Evolutionary conservation across 2,113 vertebrate genomes (phyloP).

Genomic region (Aegypius monachus): DNA sequence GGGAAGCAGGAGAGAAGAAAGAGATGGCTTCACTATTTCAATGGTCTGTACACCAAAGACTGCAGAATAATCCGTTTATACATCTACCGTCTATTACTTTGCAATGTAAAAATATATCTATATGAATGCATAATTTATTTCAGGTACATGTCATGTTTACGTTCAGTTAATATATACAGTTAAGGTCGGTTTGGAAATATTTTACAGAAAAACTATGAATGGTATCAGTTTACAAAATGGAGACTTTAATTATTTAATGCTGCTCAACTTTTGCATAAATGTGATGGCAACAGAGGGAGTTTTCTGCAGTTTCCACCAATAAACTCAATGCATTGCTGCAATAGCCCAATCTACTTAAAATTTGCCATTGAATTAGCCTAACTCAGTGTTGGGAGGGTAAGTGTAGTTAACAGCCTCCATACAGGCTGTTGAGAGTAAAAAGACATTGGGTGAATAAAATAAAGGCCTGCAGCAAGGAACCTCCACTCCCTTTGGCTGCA

Average conservation of each 20-base stretch:
- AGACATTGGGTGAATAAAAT: not conserved
- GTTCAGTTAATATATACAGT: not conserved
- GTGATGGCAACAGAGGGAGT: not conserved
- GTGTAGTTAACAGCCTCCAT: not conserved
- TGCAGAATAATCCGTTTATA: not conserved
- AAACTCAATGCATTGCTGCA: not conserved
- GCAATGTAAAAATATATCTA: not conserved
- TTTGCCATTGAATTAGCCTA: not conserved
- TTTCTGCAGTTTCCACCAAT: not conserved
- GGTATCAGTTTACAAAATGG: not conserved
- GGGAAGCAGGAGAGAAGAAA: not conserved
- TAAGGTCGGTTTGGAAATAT: not conserved
- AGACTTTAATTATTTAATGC: not conserved
- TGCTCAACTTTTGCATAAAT: not conserved
- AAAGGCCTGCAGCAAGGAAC: not conserved
- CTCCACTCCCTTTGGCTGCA: not conserved
- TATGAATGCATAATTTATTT: not conserved
- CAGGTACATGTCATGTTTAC: accelerated
- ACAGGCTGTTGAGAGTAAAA: not conserved
- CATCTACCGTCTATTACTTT: not conserved
- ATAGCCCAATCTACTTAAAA: not conserved
- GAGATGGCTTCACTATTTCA: not conserved
- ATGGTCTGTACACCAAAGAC: not conserved
- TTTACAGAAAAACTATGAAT: not conserved
- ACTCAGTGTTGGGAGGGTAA: not conserved